Conservation (phyloP, 2,113 vertebrate genomes). For the Vidua chalybeata region DNA sequence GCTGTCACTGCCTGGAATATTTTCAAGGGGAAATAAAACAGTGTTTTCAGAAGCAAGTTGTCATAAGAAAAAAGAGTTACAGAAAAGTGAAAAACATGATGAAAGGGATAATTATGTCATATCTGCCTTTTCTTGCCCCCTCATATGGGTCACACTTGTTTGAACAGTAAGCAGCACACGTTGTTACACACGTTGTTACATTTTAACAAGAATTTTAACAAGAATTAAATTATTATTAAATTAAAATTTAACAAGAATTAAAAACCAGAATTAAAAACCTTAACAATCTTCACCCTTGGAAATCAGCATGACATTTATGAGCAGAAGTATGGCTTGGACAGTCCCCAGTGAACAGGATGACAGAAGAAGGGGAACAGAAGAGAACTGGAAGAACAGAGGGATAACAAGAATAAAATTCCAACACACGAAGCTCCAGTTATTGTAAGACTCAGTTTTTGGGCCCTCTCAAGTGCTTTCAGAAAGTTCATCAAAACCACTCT, state of each 20-base stretch:
- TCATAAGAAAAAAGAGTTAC: not conserved
- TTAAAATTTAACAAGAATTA: not conserved
- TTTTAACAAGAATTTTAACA: too few species aligned
- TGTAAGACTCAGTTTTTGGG: not conserved
- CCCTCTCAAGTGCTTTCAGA: not conserved
- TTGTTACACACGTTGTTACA: too few species aligned
- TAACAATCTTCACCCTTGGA: not conserved
- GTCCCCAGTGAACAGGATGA: not conserved
- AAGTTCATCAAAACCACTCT: not conserved
- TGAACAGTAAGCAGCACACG: not conserved
- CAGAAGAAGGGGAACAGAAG: not conserved
- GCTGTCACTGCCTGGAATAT: not conserved
- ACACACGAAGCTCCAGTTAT: fast-evolving
- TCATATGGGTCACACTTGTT: not conserved
- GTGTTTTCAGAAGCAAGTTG: not conserved
- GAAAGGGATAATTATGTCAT: not conserved
- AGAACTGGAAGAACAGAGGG: not conserved
- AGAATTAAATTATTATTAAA: too few species aligned
- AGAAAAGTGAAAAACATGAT: not conserved
- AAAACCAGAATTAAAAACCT: not conserved
- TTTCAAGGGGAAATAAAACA: not conserved
- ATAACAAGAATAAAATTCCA: not conserved
- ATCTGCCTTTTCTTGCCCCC: not conserved
- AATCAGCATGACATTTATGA: not conserved
- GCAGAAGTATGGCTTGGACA: not conserved